These are phyloP conservation scores for Anthonomus grandis DNA, from an alignment of 1,140 invertebrate genomes.

Conservation along the genomic window DNA sequence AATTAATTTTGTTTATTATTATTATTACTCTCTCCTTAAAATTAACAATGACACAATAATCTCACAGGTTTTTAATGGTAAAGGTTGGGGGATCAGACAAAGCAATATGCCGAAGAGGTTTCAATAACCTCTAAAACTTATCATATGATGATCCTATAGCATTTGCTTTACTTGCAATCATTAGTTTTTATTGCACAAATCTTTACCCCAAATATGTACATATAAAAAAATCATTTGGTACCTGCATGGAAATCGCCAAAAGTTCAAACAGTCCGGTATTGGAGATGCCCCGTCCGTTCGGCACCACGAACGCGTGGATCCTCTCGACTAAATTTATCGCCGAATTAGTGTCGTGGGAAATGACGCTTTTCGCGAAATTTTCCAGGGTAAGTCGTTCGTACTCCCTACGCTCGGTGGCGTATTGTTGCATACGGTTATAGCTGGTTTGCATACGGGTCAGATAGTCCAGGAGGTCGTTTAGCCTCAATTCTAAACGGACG, in stretches of 20 bases:
- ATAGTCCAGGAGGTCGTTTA: slow-evolving; percentile 58
- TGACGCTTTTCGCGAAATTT: slow-evolving; percentile 63
- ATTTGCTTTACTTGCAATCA: too few relatives aligned
- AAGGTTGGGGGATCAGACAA: too few relatives aligned
- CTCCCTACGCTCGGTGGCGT: slow-evolving; percentile 43
- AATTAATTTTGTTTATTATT: too few relatives aligned
- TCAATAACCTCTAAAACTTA: too few relatives aligned
- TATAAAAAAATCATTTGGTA: too few relatives aligned
- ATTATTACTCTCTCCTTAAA: too few relatives aligned
- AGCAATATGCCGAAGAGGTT: too few relatives aligned
- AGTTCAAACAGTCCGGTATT: slow-evolving; percentile 50
- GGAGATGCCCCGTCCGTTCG: slow-evolving; percentile 46
- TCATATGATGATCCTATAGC: too few relatives aligned
- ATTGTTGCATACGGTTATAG: slow-evolving; percentile 56
- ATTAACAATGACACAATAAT: too few relatives aligned
- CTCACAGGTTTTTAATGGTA: too few relatives aligned
- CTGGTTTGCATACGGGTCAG: slow-evolving; percentile 57
- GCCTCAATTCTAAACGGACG: slow-evolving; percentile 52
- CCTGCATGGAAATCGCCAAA: slow-evolving; percentile 53
- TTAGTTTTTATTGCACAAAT: too few relatives aligned
- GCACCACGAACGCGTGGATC: slow-evolving; percentile 59
- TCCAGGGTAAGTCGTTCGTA: slow-evolving; percentile 63
- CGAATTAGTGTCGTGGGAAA: slow-evolving; percentile 60
- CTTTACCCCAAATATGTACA: too few relatives aligned
- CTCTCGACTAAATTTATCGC: slow-evolving; percentile 63